phyloP scores from a whole-genome alignment of 2,888 invertebrate genomes.

The Macropis europaea region DNA sequence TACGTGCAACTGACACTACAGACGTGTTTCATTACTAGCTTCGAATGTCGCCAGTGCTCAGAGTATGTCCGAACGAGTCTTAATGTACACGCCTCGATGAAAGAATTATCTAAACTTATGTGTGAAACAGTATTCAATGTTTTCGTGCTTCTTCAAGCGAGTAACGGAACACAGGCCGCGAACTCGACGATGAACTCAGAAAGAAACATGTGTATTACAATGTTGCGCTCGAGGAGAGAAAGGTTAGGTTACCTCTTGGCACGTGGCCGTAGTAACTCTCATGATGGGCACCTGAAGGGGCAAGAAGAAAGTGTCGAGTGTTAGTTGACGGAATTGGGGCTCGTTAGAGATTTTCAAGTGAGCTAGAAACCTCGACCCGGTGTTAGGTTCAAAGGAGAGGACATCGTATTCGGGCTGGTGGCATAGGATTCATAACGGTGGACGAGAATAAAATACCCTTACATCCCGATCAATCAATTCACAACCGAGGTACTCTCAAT shows the following conservation, averaged over 20 bases:
- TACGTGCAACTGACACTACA: slow-evolving; percentile 59
- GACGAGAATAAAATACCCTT: slow-evolving; percentile 10
- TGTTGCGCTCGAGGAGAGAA: slow-evolving; percentile 49
- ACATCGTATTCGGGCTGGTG: slow-evolving; percentile 4
- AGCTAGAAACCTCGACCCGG: slow-evolving; percentile 39
- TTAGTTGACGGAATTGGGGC: slow-evolving; percentile 58
- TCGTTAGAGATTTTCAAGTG: slow-evolving; percentile 53
- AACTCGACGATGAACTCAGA: slow-evolving; percentile 13
- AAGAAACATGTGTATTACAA: slow-evolving; percentile 16
- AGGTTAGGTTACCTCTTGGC: slow-evolving; percentile 85
- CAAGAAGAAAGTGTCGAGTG: slow-evolving; percentile 63
- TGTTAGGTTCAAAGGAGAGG: background rate
- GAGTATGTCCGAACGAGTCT: background rate
- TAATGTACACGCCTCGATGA: background rate
- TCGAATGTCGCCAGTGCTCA: slow-evolving; percentile 33
- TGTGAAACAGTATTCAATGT: background rate
- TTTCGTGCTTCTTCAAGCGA: slow-evolving; percentile 6
- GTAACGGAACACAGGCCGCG: slow-evolving; percentile 39
- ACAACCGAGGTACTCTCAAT: no score
- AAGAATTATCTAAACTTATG: background rate
- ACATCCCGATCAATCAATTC: slow-evolving; percentile 1
- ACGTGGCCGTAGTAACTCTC: slow-evolving; percentile 86
- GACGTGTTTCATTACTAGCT: slow-evolving; percentile 49
- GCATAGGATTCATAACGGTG: slow-evolving; percentile 11
- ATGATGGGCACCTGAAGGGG: slow-evolving; percentile 81